Base-by-base conservation (phyloP, 2,113 vertebrate species). In the Telmatochromis sp. region DNA sequence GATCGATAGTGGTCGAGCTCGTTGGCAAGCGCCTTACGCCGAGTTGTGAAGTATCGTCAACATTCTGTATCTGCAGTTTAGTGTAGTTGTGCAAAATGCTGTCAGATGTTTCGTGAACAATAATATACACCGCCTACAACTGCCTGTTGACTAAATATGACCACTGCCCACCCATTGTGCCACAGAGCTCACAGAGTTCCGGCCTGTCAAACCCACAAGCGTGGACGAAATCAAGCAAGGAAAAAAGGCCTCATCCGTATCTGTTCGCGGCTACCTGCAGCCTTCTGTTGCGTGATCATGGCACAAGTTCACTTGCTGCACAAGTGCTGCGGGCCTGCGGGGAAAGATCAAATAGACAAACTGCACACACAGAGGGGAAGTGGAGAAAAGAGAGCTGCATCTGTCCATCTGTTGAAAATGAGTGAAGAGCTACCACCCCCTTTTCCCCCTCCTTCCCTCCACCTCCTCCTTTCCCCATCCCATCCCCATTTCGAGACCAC, bases 321-420 rank as follows among this genome's bases (percentile, higher is more conserved):
- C 90, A 81, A 88, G 86, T 91, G 84, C 82, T 82, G 10, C 4
- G 65, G 15, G 50, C 45, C 73, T 78, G 45, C 26, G 17, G 73
- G 73, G 75, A 65, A 26, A 73, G 5, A 57, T 81, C 51, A 37
- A 78, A 89, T 53, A 45, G 81, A 82, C 82, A 80, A 89, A 90
- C 83, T 86, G 90, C 84, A 65, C 58, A 19, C 9, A 19, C 9
- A 17, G 35, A 68, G 60, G 86, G 42, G 55, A 91, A 93, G 91
- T 90, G 84, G 54, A 86, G 85, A 50, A 82, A 60, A 63, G 51
- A 83, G 60, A 87, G 12, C 60, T 73, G 84, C 90, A 87, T 93
- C 68, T 89, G 88, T 89, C 91, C 92, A 95, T 94, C 92, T 95
- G 94, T 92, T 95, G 92, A 92, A 81, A 90, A 86, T 7, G 28